Evolutionary conservation across 2,113 vertebrate genomes (phyloP), one percentile per base, ranked within the genome.

Genomic region (Anthoscopus minutus): DNA sequence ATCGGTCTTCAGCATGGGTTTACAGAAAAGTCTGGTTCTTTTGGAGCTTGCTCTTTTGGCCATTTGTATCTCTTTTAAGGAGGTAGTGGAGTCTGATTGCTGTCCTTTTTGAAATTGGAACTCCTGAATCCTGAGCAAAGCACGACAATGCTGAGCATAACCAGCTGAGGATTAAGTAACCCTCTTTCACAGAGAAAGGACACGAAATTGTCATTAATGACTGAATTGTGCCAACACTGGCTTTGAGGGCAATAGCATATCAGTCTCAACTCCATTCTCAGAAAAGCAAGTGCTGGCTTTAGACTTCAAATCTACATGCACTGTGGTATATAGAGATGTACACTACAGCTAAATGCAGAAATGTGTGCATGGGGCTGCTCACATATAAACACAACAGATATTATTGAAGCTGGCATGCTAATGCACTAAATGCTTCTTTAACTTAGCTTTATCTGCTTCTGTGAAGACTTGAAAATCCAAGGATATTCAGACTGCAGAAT

Each of bases 371-470:
- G 40, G 37, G 37, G 3, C 10, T 33, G 23, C 5, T 4, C 31
- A 23, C 24, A 37, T 33, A 35, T 5, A 40, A 48, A 38, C 73
- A 28, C 77, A 11, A 67, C 94, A 96, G 96, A 96, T 94, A 87
- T 94, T 96, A 97, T 96, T 94, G 94, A 95, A 94, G 86, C 92
- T 73, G 95, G 92, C 86, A 82, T 94, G 92, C 96, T 96, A 96
- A 94, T 89, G 90, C 90, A 81, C 93, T 98, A 97, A 97, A 97
- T 96, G 97, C 95, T 95, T 67, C 96, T 98, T 97, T 97, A 97
- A 96, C 90, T 94, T 97, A 88, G 94, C 97, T 97, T 98, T 95
- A 70, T 98, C 91, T 96, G 98, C 98, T 95, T 97, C 96, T 95
- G 12, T 97, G 96, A 98, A 61, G 95, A 78, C 94, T 97, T 93